These are phyloP conservation scores for Diabrotica undecimpunctata DNA, from an alignment of 1,140 invertebrate genomes.

Conservation along the genomic window DNA sequence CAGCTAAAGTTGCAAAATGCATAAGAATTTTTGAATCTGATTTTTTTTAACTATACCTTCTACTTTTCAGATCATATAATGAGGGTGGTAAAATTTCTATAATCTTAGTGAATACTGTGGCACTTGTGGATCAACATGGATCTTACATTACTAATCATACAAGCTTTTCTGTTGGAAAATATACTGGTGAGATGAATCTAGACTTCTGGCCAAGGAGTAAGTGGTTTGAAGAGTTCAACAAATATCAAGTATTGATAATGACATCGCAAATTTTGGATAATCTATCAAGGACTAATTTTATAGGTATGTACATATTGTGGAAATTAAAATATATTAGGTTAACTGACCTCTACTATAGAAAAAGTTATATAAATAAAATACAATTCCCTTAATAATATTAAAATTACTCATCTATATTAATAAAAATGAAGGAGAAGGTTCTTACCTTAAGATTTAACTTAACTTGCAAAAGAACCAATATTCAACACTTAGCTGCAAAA, in stretches of 20 bases:
- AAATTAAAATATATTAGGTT: too few relatives aligned
- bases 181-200: slow-evolving; percentile 58
- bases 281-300: slow-evolving; percentile 61
- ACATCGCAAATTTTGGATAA: slow-evolving; percentile 79
- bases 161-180: slow-evolving; percentile 51
- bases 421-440: too few relatives aligned
- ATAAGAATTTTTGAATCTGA: too few relatives aligned
- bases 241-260: slow-evolving; percentile 79
- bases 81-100: slow-evolving; percentile 68
- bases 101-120: slow-evolving; percentile 76
- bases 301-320: slow-evolving; percentile 47
- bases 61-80: slow-evolving; percentile 51
- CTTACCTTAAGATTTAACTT: too few relatives aligned
- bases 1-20: too few relatives aligned
- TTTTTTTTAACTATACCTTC: not conserved
- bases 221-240: slow-evolving; percentile 64
- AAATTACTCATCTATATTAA: too few relatives aligned
- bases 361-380: too few relatives aligned
- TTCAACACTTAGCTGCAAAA: too few relatives aligned
- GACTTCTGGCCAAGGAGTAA: slow-evolving; percentile 64
- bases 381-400: too few relatives aligned
- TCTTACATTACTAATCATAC: slow-evolving; percentile 61
- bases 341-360: slow-evolving; percentile 12
- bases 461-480: too few relatives aligned
- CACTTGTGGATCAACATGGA: slow-evolving; percentile 77